Base-by-base conservation (phyloP, 2,113 vertebrate species). In the Trematocara unimaculatum region DNA sequence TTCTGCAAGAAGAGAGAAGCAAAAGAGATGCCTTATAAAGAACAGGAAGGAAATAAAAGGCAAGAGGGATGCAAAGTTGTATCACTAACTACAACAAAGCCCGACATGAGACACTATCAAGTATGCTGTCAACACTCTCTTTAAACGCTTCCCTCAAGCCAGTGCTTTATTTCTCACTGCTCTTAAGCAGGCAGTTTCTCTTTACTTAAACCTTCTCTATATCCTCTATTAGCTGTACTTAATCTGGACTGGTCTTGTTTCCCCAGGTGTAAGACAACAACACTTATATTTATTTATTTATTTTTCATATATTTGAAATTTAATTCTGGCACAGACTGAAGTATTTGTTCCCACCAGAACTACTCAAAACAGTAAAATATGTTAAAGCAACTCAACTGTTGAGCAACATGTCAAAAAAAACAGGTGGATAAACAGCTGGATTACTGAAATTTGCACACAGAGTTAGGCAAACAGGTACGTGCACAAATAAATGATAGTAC, bases 1-100 rank as follows among this genome's bases (percentile, higher is more conserved):
- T 97, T 99, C 98, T 99, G 89, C 2, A 85, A 31, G 42, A 83
- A 40, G 38, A 49, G 5, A 84, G 15, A 29, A 10, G 10, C 29
- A 5, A 70, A 3, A 45, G 5, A 67, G 12, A 5, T 8, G 31
- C 1, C 20, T 60, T 29, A 47, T 58, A 62, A 31, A 42, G 42
- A 74, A 77, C 2, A 4, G 45, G 14, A 77, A 51, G 70, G 1
- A 77, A 77, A 77, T 77, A 31, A 77, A 77, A 49, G 23, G 70
- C 42, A 18, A 77, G 70, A 0, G 42, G 42, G 42, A 77, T 77
- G 26, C 70, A 77, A 49, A 77, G 0, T 17, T 31, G 42, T 17
- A 49, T 74, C 70, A 29, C 70, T 49, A 45, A 47, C 23, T 47
- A 74, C 42, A 29, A 49, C 42, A 74, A 74, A 47, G 40, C 40